Base-by-base conservation (phyloP, 2,113 vertebrate species). In the Lathamus discolor region DNA sequence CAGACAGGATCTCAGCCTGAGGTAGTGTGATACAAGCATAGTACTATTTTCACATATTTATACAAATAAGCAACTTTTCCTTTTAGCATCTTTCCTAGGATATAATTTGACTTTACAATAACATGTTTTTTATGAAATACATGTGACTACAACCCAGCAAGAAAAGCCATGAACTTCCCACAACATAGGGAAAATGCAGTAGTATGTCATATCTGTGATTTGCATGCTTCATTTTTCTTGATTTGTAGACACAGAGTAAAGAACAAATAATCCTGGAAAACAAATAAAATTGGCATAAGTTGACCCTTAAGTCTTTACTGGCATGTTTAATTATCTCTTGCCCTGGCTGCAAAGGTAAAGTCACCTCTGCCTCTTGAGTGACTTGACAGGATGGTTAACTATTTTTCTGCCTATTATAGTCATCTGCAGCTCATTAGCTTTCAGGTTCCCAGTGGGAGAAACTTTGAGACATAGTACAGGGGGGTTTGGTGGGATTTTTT, bases 351-450 rank as follows among this genome's bases (percentile, higher is more conserved):
- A 75, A 83, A 73, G 12, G 27, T 70, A 61, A 57, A 88, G 25
- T 68, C 54, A 59, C 48, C 57, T 66, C 52, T 87, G 8, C 11
- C 35, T 59, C 35, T 61, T 84, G 24, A 68, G 70, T 81, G 63
- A 63, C 11, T 91, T 96, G 43, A 83, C 13, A 83, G 74, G 92
- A 18, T 67, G 37, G 46, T 86, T 97, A 93, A 94, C 49, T 82
- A 95, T 96, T 86, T 95, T 78, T 46, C 81, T 61, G 41, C 69
- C 67, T 96, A 59, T 97, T 92, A 83, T 85, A 69, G 74, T 95
- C 63, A 90, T 93, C 85, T 91, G 61, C 69, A 96, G 86, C 57
- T 92, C 77, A 85, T 64, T 86, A 91, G 55, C 80, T 96, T 96
- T 95, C 83, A 93, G 69, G 76, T 93, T 66, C 20, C 43, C 46